A percentile compares a stretch with the other conserved stretches of the same genome.
phyloP scores from a whole-genome alignment of 2,797 vertebrate genomes.

The Graptemys geographica region DNA sequence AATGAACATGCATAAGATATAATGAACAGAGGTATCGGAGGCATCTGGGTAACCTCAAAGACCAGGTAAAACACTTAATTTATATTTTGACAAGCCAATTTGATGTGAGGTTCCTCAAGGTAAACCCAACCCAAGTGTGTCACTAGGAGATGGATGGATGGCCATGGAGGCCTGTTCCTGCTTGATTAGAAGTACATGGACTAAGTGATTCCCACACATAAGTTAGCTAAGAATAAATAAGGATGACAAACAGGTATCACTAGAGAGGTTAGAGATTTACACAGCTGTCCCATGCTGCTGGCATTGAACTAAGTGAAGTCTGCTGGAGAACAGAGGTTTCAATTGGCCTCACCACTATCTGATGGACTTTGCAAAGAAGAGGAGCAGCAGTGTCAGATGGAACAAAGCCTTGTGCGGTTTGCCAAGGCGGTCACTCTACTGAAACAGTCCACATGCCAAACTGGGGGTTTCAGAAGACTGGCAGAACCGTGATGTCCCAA shows the following conservation, averaged over 20 bases:
- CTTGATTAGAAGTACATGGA: background rate
- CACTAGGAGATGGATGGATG: background rate
- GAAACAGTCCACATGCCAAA: background rate
- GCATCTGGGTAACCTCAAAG: background rate
- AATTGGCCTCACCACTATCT: background rate
- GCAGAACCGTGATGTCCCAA: background rate
- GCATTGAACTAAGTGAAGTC: background rate
- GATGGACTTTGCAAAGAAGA: background rate
- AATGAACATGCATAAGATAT: conserved; percentile 47
- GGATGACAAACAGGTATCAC: background rate
- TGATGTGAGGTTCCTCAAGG: background rate
- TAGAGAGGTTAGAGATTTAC: background rate
- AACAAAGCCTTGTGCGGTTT: background rate
- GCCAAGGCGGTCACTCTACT: background rate
- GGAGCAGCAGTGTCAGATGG: background rate
- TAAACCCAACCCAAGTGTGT: background rate
- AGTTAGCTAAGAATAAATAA: background rate
- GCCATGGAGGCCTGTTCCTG: background rate
- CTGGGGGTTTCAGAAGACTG: background rate
- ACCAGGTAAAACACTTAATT: background rate
- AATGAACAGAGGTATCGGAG: conserved; percentile 30
- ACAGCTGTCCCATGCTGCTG: background rate
- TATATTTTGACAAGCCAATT: background rate
- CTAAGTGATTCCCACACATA: background rate
- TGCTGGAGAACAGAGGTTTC: background rate